A percentile compares a stretch with the other conserved stretches of the same genome.
phyloP scores from a whole-genome alignment of 2,797 vertebrate genomes.

The Helicolenus hilgendorfi region DNA sequence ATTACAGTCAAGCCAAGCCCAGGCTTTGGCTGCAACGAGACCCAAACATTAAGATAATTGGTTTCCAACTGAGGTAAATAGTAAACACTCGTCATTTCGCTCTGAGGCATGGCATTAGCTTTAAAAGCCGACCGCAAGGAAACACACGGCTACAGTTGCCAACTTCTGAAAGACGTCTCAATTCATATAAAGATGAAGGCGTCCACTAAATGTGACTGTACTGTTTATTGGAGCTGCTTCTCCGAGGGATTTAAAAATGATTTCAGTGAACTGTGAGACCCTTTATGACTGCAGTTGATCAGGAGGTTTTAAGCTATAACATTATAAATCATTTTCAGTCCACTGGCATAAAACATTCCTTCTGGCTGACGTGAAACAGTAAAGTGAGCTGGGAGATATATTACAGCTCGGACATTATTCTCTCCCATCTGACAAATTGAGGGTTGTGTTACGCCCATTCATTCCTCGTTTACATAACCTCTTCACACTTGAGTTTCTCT shows the following conservation, averaged over 20 bases:
- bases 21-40: slow-evolving; percentile 31
- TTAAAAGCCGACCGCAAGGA: slow-evolving; percentile 16
- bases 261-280: not conserved
- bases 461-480: slow-evolving; percentile 7
- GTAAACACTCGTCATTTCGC: slow-evolving; percentile 63
- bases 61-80: slow-evolving; percentile 67
- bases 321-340: not conserved
- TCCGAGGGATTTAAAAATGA: slow-evolving; percentile 16
- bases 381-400: not conserved
- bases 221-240: slow-evolving; percentile 4
- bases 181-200: slow-evolving; percentile 28
- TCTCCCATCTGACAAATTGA: not conserved
- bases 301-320: not conserved
- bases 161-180: slow-evolving; percentile 42
- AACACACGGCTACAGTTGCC: slow-evolving; percentile 20
- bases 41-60: slow-evolving; percentile 77
- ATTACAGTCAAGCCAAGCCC: slow-evolving; percentile 41
- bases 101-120: slow-evolving; percentile 48
- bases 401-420: not conserved
- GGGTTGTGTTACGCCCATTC: not conserved
- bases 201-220: not conserved
- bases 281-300: not conserved
- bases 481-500: not conserved
- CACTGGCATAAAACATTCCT: not conserved
- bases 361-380: not conserved